Evolutionary conservation across 2,888 invertebrate species (phyloP).

Genomic region (Laothoe populi): DNA sequence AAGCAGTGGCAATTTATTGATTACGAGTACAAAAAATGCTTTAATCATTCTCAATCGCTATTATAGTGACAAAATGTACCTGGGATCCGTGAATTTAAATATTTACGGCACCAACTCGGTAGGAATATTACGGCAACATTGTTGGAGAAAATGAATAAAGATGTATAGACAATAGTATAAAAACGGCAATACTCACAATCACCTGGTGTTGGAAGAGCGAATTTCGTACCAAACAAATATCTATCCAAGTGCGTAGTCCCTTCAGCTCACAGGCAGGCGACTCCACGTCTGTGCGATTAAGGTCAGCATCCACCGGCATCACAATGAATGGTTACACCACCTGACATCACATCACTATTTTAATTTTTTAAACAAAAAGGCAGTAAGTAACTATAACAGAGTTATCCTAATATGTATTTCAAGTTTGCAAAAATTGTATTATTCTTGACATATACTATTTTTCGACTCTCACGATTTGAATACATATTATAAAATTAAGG

Average conservation of each 20-base stretch:
- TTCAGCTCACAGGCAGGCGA: conserved; percentile 83
- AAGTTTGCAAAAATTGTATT: no score
- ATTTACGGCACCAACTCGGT: neutral
- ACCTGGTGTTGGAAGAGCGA: conserved; percentile 83
- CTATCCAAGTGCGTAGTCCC: conserved; percentile 84
- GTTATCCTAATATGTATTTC: neutral
- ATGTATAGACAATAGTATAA: conserved; percentile 1
- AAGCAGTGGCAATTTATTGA: no score
- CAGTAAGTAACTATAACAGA: neutral
- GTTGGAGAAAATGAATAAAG: neutral
- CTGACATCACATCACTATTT: conserved; percentile 51
- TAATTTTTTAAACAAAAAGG: conserved; percentile 39
- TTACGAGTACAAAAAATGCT: neutral
- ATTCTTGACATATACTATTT: no score
- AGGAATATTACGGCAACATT: neutral
- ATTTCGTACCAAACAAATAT: conserved; percentile 83
- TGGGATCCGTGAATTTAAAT: neutral
- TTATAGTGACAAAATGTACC: conserved; percentile 4
- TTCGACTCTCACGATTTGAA: no score
- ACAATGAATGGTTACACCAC: conserved; percentile 84
- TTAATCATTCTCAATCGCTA: neutral
- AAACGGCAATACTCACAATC: conserved; percentile 40
- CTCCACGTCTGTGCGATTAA: conserved; percentile 83
- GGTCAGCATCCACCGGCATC: conserved; percentile 86
- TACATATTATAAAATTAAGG: no score